phyloP scores from a whole-genome alignment of 1,140 invertebrate species.

The Trichonephila inaurata region DNA sequence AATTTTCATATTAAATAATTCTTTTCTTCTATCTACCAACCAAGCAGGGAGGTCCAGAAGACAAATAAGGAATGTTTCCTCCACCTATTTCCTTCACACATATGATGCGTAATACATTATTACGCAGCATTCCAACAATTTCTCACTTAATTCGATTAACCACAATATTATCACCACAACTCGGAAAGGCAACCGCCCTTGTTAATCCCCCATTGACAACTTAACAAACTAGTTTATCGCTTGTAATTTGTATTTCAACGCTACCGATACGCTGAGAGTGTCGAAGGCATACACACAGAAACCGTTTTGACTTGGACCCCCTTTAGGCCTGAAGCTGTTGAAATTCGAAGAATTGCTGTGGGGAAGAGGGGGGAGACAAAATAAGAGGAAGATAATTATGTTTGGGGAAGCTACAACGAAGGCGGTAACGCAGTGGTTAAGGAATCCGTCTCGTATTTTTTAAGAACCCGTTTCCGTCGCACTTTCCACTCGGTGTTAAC shows the following conservation, averaged over 20 bases:
- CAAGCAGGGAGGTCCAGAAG: neutral
- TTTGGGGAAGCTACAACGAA: conserved; percentile 29
- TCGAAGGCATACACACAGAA: neutral
- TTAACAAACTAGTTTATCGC: conserved; percentile 39
- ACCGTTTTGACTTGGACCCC: neutral
- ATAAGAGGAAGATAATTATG: conserved; percentile 54
- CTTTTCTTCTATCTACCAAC: neutral
- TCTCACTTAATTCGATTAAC: conserved; percentile 37
- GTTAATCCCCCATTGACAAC: conserved; percentile 36
- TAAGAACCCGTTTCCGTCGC: neutral
- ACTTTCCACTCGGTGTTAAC: conserved; percentile 43
- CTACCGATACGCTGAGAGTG: conserved; percentile 19
- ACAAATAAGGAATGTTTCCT: neutral
- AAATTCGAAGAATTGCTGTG: conserved; percentile 54
- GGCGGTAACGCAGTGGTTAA: conserved; percentile 52
- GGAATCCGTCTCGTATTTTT: conserved; percentile 45
- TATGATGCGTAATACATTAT: neutral
- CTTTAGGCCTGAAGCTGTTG: conserved; percentile 27
- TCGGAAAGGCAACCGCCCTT: conserved; percentile 1
- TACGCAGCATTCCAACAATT: neutral
- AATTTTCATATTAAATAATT: neutral
- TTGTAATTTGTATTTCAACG: conserved; percentile 52
- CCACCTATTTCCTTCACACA: neutral
- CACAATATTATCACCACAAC: conserved; percentile 12
- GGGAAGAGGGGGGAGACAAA: neutral